Base-by-base conservation (phyloP, 2,797 vertebrate genomes). In the Lutjanus campechanus region DNA sequence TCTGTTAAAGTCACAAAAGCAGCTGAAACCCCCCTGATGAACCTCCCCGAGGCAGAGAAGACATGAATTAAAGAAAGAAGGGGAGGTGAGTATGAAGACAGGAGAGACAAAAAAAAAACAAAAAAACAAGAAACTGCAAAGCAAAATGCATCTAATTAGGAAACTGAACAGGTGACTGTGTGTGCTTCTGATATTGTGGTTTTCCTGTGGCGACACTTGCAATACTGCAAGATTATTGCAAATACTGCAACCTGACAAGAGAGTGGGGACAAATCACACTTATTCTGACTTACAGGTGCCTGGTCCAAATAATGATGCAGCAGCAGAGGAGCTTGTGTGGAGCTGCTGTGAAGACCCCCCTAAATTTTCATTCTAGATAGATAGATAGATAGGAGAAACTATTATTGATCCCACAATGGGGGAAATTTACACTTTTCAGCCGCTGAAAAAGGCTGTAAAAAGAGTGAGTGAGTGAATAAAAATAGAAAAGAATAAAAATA, bases 1-100 rank as follows among this genome's bases (percentile, higher is more conserved):
- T 73, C 58, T 79, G 50, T 62, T 51, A 22, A 61, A 79, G 76
- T 71, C 59, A 73, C 73, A 69, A 53, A 69, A 60, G 56, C 15
- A 19, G 17, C 72, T 25, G 36, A 61, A 76, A 76, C 20, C 29
- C n/a, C 16, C 16, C 40, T 4, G 36, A 54, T 64, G 77, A 77
- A 47, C n/a, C 50, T 49, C 3, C 44, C n/a, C 11, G 59, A 71
- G 58, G 81, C 53, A 17, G 47, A 59, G 8, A 56, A 19, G 41
- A 63, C 36, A 59, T 7, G 1, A 55, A 70, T 47, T 47, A 11
- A 64, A 60, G 55, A 55, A 40, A 51, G 16, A 64, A 20, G 20
- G n/a, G 0, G 11, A 53, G 58, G 36, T 3, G 8, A 50, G 25
- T 1, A n/a, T 54, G 22, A 51, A 63, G 17, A 69, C 17, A n/a